These are phyloP conservation scores for Ophioderma brevispina DNA, from an alignment of 35 echinoderm and acorn worm genomes.

Conservation along the genomic window DNA sequence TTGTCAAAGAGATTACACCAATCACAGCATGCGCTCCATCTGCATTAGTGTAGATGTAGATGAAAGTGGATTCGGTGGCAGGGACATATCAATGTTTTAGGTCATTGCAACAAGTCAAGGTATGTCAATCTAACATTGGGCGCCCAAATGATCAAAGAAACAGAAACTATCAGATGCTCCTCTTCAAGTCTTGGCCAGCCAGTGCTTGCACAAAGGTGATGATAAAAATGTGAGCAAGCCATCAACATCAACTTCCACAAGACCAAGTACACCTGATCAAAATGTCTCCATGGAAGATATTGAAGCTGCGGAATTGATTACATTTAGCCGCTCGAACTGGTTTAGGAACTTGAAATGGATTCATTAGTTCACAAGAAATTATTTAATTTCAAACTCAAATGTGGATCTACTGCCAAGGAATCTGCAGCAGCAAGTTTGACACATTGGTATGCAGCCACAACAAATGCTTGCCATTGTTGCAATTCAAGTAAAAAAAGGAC, in stretches of 20 bases:
- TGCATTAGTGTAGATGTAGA: too few relatives aligned
- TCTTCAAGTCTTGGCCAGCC: not conserved
- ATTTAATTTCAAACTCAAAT: not conserved
- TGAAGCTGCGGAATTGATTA: not conserved
- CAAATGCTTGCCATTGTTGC: not conserved
- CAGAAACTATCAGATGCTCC: not conserved
- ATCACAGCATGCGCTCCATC: too few relatives aligned
- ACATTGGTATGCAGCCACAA: not conserved
- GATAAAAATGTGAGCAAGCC: not conserved
- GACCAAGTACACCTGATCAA: not conserved
- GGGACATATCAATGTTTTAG: too few relatives aligned
- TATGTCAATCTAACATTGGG: too few relatives aligned
- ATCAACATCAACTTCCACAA: too few relatives aligned
- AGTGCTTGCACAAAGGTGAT: not conserved
- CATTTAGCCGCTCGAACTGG: not conserved
- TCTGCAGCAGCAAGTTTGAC: not conserved
- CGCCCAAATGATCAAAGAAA: not conserved
- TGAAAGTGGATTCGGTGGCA: too few relatives aligned
- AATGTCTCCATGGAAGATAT: not conserved
- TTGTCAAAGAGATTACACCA: too few relatives aligned
- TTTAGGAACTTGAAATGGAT: too few relatives aligned
- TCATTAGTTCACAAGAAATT: not conserved
- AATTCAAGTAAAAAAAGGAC: not conserved
- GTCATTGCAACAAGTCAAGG: too few relatives aligned
- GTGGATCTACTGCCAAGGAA: not conserved